Conservation (phyloP, 2,797 vertebrate genomes). For the Gymnothorax reevesii region DNA sequence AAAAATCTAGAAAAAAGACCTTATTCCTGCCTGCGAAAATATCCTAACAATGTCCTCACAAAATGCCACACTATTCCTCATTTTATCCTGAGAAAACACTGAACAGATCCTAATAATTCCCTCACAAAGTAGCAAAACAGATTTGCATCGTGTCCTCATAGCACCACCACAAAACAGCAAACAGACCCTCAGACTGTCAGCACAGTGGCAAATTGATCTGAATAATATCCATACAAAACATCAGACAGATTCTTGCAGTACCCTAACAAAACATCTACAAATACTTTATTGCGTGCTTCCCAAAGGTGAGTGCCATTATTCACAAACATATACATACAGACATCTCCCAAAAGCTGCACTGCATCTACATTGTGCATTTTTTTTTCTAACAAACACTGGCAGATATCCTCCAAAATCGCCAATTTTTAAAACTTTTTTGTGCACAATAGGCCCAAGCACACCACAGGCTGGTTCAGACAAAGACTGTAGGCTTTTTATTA, state of each 20-base stretch:
- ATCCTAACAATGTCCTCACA: not conserved
- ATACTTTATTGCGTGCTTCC: no score
- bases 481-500: not conserved
- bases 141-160: no score
- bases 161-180: no score
- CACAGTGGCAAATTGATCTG: no score
- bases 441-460: not conserved
- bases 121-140: constrained; percentile 1
- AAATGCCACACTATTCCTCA: not conserved
- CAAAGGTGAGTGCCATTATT: no score
- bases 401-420: not conserved
- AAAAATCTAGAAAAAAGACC: constrained; percentile 44
- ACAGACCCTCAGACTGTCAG: no score
- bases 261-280: not conserved
- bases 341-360: not conserved
- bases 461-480: not conserved
- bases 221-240: not conserved
- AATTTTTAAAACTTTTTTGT: not conserved
- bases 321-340: no score
- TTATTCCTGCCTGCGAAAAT: constrained; percentile 21
- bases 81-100: not conserved
- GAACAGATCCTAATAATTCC: constrained; percentile 20
- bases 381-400: not conserved
- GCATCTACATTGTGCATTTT: not conserved
- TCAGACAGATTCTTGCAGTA: constrained; percentile 13